Base-by-base conservation (phyloP, 2,888 invertebrate species). In the Sicus ferrugineus region DNA sequence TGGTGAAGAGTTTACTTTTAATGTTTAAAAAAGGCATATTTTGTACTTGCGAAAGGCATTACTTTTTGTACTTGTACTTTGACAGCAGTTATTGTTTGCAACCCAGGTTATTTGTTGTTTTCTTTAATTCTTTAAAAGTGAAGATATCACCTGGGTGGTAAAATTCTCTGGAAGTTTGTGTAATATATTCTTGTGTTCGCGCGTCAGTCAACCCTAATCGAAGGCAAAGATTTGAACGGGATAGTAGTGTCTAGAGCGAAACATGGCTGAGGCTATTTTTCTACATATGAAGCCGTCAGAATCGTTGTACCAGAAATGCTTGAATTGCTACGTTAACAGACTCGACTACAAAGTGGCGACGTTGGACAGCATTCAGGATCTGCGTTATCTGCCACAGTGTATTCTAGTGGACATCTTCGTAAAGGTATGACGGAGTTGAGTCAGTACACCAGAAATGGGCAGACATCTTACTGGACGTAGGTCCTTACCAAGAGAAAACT, bases 361-460 rank as follows among this genome's bases (percentile, higher is more conserved):
- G 34, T 71, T 85, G 75, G 77, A 83, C 68, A 79, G 78, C 65
- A 80, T 84, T 58, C 77, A 79, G 70, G 79, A 80, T 64, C 70
- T 85, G 69, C 80, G 82, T 7, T 81, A 81, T 70, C 70, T 85
- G 74, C 85, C 85, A 67, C 80, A 81, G 38, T 80, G 78, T 70
- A 76, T 85, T 42, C 80, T 84, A 50, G 81, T 81, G 66, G 85
- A 85, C 78, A 81, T 85, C 69, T 85, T 85, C 73, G 79, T 80
- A 67, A 77, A 79, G 80, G 85, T 85, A 77, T 81, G 82, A 46
- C 3, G 26, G 3, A 9, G 21, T 52, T 6, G 28, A 54, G 26
- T 28, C 23, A 9, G 23, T 54, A 16, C 16, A 9, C 9, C 3
- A 42, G 14, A 42, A 42, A 34, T 34, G 16, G 14, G 16, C 42